Percentiles rank a stretch among this genome's conserved stretches.
phyloP scores from a whole-genome alignment of 2,113 vertebrate genomes.

The Nipponia nippon region DNA sequence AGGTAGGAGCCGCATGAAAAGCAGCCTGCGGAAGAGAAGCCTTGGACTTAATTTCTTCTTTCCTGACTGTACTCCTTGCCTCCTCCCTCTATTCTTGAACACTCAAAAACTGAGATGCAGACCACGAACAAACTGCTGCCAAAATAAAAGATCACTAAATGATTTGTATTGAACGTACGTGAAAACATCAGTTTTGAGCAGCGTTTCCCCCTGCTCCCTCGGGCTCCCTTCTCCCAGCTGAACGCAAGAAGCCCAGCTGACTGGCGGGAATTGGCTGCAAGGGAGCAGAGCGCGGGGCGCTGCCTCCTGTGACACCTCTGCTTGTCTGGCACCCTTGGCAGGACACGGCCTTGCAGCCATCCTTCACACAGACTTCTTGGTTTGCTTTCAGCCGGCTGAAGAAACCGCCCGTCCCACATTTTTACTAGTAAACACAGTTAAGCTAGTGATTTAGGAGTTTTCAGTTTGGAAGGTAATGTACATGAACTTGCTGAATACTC shows the following conservation, averaged over 20 bases:
- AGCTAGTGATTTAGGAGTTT: slow-evolving; percentile 21
- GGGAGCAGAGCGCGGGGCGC: slow-evolving; percentile 61
- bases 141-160: background rate
- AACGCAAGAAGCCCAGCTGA: slow-evolving; percentile 34
- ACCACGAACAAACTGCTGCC: background rate
- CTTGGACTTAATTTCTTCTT: background rate
- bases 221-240: background rate
- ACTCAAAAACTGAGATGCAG: background rate
- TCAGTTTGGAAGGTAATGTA: background rate
- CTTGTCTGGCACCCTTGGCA: slow-evolving; percentile 83
- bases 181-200: background rate
- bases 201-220: background rate
- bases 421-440: slow-evolving; percentile 60
- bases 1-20: background rate
- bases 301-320: slow-evolving; percentile 81
- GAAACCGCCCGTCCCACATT: slow-evolving; percentile 69
- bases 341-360: slow-evolving; percentile 62
- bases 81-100: background rate
- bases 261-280: slow-evolving; percentile 69
- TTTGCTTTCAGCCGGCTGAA: slow-evolving; percentile 70
- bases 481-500: slow-evolving; percentile 36
- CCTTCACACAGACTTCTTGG: slow-evolving; percentile 72
- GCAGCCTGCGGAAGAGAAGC: background rate
- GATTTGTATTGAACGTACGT: background rate
- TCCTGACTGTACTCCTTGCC: background rate